These are phyloP conservation scores for Eristalinus sepulchralis DNA, from an alignment of 2,888 invertebrate species.

Conservation along the genomic window DNA sequence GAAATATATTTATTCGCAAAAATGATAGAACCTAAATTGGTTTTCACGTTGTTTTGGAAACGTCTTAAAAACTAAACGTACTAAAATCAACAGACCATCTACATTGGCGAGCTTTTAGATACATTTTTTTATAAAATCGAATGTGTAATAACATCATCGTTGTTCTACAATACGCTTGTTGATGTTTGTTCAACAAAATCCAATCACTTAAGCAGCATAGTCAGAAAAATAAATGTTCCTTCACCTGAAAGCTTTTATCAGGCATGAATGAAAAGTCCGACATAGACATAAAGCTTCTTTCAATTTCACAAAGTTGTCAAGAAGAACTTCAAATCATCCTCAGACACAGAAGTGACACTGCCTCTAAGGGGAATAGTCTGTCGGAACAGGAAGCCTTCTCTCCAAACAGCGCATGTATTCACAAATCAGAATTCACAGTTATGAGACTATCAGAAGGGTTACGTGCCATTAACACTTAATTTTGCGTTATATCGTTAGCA, in stretches of 20 bases:
- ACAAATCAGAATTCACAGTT: not conserved
- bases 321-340: not conserved
- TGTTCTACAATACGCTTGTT: too few relatives aligned
- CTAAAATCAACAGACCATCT: too few relatives aligned
- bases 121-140: too few relatives aligned
- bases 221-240: not conserved
- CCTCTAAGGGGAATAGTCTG: not conserved
- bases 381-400: not conserved
- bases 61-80: too few relatives aligned
- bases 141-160: too few relatives aligned
- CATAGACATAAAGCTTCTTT: not conserved
- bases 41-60: too few relatives aligned
- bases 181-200: too few relatives aligned
- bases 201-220: not conserved
- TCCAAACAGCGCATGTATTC: not conserved
- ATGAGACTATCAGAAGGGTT: constrained; percentile 12
- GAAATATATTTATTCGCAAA: too few relatives aligned
- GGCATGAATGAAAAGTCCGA: not conserved
- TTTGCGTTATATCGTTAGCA: constrained; percentile 28
- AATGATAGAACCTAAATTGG: too few relatives aligned
- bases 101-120: too few relatives aligned
- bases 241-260: not conserved
- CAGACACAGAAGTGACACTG: not conserved
- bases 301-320: not conserved
- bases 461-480: constrained; percentile 53